A percentile compares a stretch with the other conserved stretches of the same genome.
phyloP scores from a whole-genome alignment of 2,113 vertebrate species.

The Sapajus apella region DNA sequence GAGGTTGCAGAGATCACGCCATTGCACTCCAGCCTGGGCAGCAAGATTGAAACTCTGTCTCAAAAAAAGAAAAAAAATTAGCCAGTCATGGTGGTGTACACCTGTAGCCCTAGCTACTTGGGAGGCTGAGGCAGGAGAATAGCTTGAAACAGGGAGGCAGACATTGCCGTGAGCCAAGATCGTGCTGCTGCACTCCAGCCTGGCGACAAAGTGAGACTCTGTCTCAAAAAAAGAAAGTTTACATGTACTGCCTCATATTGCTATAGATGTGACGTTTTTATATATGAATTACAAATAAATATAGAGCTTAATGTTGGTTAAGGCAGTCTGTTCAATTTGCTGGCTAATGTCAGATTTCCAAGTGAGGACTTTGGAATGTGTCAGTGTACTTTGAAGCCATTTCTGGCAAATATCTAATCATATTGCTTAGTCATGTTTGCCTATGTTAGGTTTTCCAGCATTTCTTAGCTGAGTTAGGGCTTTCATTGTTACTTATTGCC shows the following conservation, averaged over 20 bases:
- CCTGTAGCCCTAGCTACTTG: no score
- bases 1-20: no score
- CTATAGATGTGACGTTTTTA: not conserved
- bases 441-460: not conserved
- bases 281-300: not conserved
- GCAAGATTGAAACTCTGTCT: no score
- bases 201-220: no score
- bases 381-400: not conserved
- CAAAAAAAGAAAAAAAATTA: no score
- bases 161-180: no score
- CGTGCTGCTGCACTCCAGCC: no score
- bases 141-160: no score
- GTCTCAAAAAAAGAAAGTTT: not conserved
- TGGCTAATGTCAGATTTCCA: not conserved
- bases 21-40: no score
- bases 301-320: not conserved
- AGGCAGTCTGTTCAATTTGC: not conserved
- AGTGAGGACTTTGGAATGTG: not conserved
- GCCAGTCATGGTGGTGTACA: no score
- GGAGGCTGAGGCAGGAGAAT: no score
- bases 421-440: not conserved
- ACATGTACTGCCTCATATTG: not conserved
- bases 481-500: not conserved
- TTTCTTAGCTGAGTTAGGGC: not conserved
- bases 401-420: not conserved